These are phyloP conservation scores for Mus minutoides DNA, from an alignment of 2,797 vertebrate genomes.

Conservation along the genomic window DNA sequence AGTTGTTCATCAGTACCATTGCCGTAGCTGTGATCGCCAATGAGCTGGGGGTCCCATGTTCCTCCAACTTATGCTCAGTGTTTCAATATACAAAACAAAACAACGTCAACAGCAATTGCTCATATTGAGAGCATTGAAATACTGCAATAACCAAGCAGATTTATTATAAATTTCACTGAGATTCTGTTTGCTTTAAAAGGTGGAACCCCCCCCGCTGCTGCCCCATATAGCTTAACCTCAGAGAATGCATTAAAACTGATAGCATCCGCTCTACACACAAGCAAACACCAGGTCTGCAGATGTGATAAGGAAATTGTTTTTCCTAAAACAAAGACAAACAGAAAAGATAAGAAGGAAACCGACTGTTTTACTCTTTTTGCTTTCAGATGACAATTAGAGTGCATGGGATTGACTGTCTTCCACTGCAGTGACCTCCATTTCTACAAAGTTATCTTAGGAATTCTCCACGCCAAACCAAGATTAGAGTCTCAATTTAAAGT, in stretches of 20 bases:
- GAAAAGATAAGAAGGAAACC: conserved; percentile 85
- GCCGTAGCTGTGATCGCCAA: background rate
- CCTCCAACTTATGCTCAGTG: background rate
- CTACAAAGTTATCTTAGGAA: conserved; percentile 83
- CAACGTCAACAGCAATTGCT: conserved; percentile 9
- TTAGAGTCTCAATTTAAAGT: conserved; percentile 78
- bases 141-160: conserved; percentile 61
- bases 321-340: conserved; percentile 79
- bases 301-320: conserved; percentile 85
- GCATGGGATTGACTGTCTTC: conserved; percentile 77
- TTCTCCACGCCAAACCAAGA: conserved; percentile 72
- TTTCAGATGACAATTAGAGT: conserved; percentile 79
- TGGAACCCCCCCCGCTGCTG: conserved; percentile 68
- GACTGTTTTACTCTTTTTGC: conserved; percentile 76
- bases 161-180: conserved; percentile 63
- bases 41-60: background rate
- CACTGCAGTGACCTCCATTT: conserved; percentile 69
- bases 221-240: conserved; percentile 79
- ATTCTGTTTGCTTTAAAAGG: conserved; percentile 77
- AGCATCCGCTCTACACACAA: conserved; percentile 75
- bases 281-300: conserved; percentile 70
- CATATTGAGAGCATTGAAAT: conserved; percentile 56
- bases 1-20: background rate
- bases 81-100: conserved; percentile 45
- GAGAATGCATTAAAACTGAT: conserved; percentile 79